phyloP scores from a whole-genome alignment of 2,113 vertebrate species.

The Gnathonemus echidnorhynchus region DNA sequence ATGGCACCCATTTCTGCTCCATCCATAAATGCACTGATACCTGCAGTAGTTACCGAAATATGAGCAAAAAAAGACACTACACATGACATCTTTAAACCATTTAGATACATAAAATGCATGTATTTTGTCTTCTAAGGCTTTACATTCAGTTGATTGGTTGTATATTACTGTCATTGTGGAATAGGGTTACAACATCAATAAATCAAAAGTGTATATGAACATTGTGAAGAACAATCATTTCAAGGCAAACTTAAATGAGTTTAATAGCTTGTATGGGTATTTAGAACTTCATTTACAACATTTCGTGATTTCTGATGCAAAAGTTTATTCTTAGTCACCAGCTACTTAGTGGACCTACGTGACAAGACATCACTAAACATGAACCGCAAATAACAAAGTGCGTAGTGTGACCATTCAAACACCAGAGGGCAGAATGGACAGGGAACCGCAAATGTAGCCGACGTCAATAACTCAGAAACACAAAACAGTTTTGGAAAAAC shows the following conservation, averaged over 20 bases:
- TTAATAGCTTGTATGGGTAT: not conserved
- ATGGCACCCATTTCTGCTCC: not conserved
- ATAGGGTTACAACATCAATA: constrained; percentile 4
- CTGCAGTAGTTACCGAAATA: not conserved
- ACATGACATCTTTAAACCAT: not conserved
- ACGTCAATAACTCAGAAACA: not conserved
- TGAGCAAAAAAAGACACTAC: not conserved
- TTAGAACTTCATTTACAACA: not conserved
- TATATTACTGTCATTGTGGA: not conserved
- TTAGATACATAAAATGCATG: not conserved
- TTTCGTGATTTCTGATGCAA: not conserved
- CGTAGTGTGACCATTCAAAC: not conserved
- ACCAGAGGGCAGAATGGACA: constrained; percentile 11
- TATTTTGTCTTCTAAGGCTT: not conserved
- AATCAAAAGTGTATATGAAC: not conserved
- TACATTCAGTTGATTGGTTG: not conserved
- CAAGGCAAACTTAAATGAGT: not conserved
- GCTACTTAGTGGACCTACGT: not conserved
- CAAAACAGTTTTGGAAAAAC: not conserved
- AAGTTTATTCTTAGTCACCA: not conserved
- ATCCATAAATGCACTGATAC: not conserved
- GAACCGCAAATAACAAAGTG: not conserved
- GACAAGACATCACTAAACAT: not conserved
- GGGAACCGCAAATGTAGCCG: not conserved
- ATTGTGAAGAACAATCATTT: not conserved